These are phyloP conservation scores for Muntiacus reevesi DNA, from an alignment of 2,113 vertebrate species.

Conservation along the genomic window DNA sequence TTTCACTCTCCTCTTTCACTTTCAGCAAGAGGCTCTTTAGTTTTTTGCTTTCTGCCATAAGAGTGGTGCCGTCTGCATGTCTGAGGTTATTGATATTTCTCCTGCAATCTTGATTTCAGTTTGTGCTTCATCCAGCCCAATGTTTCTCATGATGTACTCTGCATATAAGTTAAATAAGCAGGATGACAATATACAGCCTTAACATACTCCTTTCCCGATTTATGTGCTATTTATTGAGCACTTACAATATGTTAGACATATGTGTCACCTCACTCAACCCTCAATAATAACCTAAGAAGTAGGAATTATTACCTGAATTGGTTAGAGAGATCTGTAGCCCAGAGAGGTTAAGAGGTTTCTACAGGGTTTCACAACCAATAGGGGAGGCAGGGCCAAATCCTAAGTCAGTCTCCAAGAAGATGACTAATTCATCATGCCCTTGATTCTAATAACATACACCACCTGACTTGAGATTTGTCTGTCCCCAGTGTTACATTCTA, in stretches of 20 bases:
- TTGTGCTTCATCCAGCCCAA: not conserved
- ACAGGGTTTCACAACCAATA: not conserved
- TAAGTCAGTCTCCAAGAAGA: not conserved
- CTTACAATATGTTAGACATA: not conserved
- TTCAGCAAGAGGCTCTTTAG: not conserved
- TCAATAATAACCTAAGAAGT: not conserved
- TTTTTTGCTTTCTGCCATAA: not conserved
- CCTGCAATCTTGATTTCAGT: not conserved
- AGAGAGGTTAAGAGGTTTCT: not conserved
- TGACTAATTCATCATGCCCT: constrained; percentile 50
- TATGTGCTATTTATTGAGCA: not conserved
- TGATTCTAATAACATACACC: constrained; percentile 49
- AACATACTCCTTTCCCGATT: not conserved
- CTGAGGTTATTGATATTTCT: not conserved
- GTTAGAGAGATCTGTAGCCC: not conserved
- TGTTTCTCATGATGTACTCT: not conserved
- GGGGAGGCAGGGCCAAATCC: not conserved
- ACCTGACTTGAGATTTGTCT: not conserved
- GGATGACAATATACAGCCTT: not conserved
- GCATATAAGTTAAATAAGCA: not conserved
- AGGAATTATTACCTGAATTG: not conserved
- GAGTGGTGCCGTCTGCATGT: not conserved
- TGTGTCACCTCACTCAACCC: not conserved
- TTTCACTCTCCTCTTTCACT: not conserved
- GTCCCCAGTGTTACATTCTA: constrained; percentile 26